Conservation (phyloP, 2,888 invertebrate species). For the Cheiracanthium punctorium region DNA sequence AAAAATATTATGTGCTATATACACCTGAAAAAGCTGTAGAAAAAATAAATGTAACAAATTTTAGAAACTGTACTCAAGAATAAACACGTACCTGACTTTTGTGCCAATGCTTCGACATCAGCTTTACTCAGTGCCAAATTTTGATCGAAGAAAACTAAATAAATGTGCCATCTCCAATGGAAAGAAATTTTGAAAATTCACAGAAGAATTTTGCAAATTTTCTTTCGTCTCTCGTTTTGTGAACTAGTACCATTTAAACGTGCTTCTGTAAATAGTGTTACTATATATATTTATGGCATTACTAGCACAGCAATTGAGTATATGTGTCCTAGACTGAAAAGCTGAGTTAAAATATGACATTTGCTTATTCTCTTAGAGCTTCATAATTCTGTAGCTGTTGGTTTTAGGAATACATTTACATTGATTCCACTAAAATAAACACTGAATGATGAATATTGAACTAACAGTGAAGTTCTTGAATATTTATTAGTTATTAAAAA, state of each 20-base stretch:
- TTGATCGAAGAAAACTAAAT: neutral
- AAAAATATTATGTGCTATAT: no score
- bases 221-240: neutral
- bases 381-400: neutral
- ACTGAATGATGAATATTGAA: no score
- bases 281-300: conserved; percentile 8
- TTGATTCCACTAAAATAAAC: no score
- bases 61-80: no score
- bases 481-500: no score
- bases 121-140: neutral
- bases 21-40: no score
- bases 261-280: conserved; percentile 3
- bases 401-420: neutral
- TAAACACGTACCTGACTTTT: no score
- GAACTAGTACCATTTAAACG: neutral
- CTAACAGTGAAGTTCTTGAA: no score
- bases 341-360: neutral
- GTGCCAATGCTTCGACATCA: neutral
- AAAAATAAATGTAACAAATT: no score
- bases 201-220: neutral
- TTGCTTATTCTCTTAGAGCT: neutral
- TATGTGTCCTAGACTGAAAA: neutral
- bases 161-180: neutral
- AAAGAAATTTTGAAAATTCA: conserved; percentile 10
- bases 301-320: neutral